Evolutionary conservation across 2,888 invertebrate species (phyloP), one percentile per base, ranked within the genome.

Genomic region (Osmoderma eremita): DNA sequence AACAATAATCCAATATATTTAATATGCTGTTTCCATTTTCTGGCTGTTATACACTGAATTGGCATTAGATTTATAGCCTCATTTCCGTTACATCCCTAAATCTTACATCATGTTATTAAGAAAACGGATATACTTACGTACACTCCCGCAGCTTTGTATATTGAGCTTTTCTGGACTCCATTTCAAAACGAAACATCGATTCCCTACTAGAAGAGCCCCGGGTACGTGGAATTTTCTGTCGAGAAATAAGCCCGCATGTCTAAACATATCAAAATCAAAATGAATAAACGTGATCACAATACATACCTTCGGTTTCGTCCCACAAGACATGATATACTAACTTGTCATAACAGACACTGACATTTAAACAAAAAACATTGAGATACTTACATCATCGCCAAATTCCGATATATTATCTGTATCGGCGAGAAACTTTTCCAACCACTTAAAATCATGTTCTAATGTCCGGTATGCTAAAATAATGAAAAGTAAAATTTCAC

Each of bases 111-210:
- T n/a, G n/a, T n/a, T n/a, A n/a, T n/a, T n/a, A n/a, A n/a, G n/a
- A n/a, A n/a, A n/a, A n/a, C n/a, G 24, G 1, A 30, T 30, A 17
- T 17, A 30, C 42, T 53, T 38, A 58, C 65, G 48, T 65, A 38
- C 54, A 65, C 30, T 65, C 65, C 5, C 65, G 58, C 15, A 54
- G 86, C 74, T 89, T 88, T 39, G 91, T 93, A 78, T 91, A 94
- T 72, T 92, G 91, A 71, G 87, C 86, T 78, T 93, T 92, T 78
- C 90, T 90, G 75, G 91, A 87, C 69, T 87, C 86, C 88, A 94
- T 90, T 78, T 92, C 90, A 77, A 90, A 88, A 70, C 90, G 88
- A 58, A 94, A 89, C 50, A 91, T 87, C 67, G 90, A 92, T 80
- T 94, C 94, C 74, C 94, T 85, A 49, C 81, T 82, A 24, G 78